Evolutionary conservation across 2,113 vertebrate genomes (phyloP).

Genomic region (Hydrolagus affinis): DNA sequence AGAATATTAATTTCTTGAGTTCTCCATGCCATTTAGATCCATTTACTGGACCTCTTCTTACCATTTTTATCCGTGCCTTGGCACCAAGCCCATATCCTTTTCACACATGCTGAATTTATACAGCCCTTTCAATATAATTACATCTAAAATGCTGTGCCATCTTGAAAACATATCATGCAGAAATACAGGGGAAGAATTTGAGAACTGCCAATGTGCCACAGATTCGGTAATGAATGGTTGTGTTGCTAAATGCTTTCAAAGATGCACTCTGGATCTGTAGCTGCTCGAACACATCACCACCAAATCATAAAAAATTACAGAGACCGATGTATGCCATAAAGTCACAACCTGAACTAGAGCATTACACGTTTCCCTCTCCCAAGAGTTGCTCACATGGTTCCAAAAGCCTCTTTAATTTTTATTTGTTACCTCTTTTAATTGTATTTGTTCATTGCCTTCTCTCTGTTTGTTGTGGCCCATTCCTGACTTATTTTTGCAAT

Average conservation of each 20-base stretch:
- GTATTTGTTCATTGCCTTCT: not conserved
- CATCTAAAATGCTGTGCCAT: not conserved
- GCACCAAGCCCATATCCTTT: not conserved
- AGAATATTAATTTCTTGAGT: not conserved
- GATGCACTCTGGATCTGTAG: not conserved
- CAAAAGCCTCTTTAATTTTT: not conserved
- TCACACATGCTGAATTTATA: not conserved
- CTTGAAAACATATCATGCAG: not conserved
- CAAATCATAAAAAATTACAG: not conserved
- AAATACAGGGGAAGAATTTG: not conserved
- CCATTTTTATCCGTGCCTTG: not conserved
- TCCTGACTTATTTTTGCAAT: not conserved
- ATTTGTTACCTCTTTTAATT: not conserved
- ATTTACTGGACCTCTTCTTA: not conserved
- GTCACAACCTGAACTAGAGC: not conserved
- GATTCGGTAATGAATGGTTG: constrained; percentile 1
- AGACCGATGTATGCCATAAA: not conserved
- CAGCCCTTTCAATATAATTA: constrained; percentile 5
- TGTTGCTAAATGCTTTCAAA: constrained; percentile 6
- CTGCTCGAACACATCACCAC: not conserved
- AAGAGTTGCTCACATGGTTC: not conserved
- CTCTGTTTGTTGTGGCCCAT: not conserved
- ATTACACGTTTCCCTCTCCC: no score
- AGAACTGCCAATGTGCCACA: not conserved
- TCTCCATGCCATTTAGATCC: not conserved